Base-by-base conservation (phyloP, 1,140 invertebrate species). In the Pentalonia nigronervosa region DNA sequence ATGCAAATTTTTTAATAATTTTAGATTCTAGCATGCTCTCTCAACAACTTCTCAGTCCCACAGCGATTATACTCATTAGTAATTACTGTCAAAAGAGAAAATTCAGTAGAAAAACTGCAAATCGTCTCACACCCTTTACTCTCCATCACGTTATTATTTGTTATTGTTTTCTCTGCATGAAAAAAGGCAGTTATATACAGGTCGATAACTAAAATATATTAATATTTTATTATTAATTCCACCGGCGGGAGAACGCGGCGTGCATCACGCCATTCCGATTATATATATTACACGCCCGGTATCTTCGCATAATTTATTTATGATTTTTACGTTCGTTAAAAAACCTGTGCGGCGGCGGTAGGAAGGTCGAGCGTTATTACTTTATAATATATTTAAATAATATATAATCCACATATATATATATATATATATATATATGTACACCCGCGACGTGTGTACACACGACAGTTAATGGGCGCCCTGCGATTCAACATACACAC, bases 271-370 rank as follows among this genome's bases (percentile, higher is more conserved):
- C 8, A 67, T 67, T 90, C 7, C 25, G 53, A 67, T 89, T 67
- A 45, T 60, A 45, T 87, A 30, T 30, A 45, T 87, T 48, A 20
- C 17, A 45, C 41, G 34, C 2, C 36, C 41, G 34, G 20, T 89
- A 56, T 89, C n/a, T 25, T 21, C 21, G 34, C 21, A 67, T 67
- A 90, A 67, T 90, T 45, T 67, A 90, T 90, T 90, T 67, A 90
- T 25, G 89, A 90, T 90, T 60, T 90, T 67, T 41, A 67, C 11
- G 36, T 90, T 67, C 11, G 36, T 25, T 67, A 45, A 89, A 88
- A 90, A 90, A 90, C 60, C 60, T 76, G 30, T 76, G 60, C 60
- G 50, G 50, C 21, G 20, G 50, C 14, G 7, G 25, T n/a, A 34
- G 21, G 60, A 76, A 76, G 30, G 60, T 76, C 14, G 36, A 86